Conservation (phyloP, 2,888 invertebrate species). For the Melinaea menophilus region DNA sequence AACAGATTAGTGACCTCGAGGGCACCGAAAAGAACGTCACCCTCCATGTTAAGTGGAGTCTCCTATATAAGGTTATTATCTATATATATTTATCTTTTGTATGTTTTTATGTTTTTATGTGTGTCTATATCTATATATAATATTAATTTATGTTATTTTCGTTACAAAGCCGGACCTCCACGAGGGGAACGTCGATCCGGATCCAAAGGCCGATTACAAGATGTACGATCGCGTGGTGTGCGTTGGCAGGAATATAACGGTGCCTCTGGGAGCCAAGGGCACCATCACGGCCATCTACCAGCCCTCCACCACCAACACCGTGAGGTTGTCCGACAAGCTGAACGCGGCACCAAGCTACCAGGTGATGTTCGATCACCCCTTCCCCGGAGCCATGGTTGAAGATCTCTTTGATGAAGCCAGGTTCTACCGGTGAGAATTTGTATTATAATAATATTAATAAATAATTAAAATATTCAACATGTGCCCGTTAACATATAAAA, state of each 20-base stretch:
- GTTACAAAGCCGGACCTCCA: conserved; percentile 61
- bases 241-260: conserved; percentile 84
- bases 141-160: not conserved
- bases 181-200: conserved; percentile 81
- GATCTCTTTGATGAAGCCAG: conserved; percentile 53
- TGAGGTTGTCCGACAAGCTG: conserved; percentile 69
- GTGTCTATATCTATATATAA: too few relatives aligned
- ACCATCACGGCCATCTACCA: conserved; percentile 85
- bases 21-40: conserved; percentile 72
- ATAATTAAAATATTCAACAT: not conserved
- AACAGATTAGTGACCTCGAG: conserved; percentile 49
- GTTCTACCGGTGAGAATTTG: conserved; percentile 55
- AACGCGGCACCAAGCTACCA: conserved; percentile 82
- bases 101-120: too few relatives aligned
- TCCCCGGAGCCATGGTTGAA: conserved; percentile 79
- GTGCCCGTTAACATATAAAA: not conserved
- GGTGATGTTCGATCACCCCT: conserved; percentile 87
- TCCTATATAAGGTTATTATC: conserved; percentile 82
- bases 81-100: not conserved
- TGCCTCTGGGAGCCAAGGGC: conserved; percentile 90
- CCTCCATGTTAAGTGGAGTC: conserved; percentile 88
- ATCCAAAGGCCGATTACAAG: conserved; percentile 80
- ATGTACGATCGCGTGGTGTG: conserved; percentile 92
- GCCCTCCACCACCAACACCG: conserved; percentile 60
- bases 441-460: not conserved